Percentiles rank a stretch among this genome's conserved stretches.
These are phyloP conservation scores for Notechis scutatus DNA, from an alignment of 2,113 vertebrate genomes.

Conservation along the genomic window DNA sequence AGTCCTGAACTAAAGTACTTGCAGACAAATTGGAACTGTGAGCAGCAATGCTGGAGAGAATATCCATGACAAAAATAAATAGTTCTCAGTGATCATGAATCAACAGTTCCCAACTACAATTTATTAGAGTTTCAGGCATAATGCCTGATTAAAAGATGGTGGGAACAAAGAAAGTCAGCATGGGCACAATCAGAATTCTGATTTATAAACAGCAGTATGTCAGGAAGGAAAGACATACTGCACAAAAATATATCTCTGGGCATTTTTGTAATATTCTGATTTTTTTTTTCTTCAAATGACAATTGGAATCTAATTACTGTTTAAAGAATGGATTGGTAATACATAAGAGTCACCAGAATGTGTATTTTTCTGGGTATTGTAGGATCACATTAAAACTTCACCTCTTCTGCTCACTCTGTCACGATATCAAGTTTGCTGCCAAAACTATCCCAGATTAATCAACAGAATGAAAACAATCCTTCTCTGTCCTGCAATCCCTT, in stretches of 20 bases:
- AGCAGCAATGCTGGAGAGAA: conserved; percentile 23
- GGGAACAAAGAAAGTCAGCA: conserved; percentile 32
- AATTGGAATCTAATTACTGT: background rate
- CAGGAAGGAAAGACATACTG: background rate
- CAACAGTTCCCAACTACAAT: conserved; percentile 34
- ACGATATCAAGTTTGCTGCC: background rate
- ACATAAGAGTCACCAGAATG: background rate
- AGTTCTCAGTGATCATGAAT: background rate
- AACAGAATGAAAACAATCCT: background rate
- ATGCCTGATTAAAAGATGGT: conserved; percentile 48
- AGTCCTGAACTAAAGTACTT: conserved; percentile 17
- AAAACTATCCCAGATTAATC: background rate
- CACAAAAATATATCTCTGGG: background rate
- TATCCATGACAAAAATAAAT: background rate
- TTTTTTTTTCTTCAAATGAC: background rate
- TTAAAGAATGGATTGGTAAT: background rate
- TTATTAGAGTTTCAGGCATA: conserved; percentile 39
- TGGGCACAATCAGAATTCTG: conserved; percentile 28
- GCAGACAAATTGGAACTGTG: background rate
- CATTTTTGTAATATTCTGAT: background rate
- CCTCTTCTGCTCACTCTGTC: background rate
- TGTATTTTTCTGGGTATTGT: background rate
- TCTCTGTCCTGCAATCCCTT: background rate
- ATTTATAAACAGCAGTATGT: conserved; percentile 22
- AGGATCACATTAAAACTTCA: background rate